Base-by-base conservation (phyloP, 2,113 vertebrate species). In the Ceyx melanurus region DNA sequence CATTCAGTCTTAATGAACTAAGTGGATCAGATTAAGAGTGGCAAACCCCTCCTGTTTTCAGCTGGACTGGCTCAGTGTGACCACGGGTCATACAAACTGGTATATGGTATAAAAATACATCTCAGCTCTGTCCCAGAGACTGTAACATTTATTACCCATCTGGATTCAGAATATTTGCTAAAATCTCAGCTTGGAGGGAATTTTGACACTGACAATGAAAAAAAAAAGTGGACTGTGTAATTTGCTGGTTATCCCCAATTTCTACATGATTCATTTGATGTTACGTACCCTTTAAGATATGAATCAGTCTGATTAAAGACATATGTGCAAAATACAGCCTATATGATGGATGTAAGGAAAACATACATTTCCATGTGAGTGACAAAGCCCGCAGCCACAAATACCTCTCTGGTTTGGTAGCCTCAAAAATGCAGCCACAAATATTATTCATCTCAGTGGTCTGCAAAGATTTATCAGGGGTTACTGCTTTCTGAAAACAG, bases 381-480 rank as follows among this genome's bases (percentile, higher is more conserved):
- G 86, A 89, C 31, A 40, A 57, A 87, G 33, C 77, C 92, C 58
- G 1, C 86, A 82, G 77, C 84, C 92, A 73, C 89, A 80, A 89
- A 93, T 60, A 71, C 82, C 84, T 83, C 81, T 86, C 76, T 66
- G 42, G 51, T 8, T 9, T 33, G 60, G 57, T 35, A 40, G 75
- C 92, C 96, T 96, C 89, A 94, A 93, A 96, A 96, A 96, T 96
- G 78, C 25, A 48, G 26, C 75, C 82, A 33, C 68, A 93, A 96
- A 96, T 92, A 91, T 90, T 92, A 86, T 77, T 88, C 84, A 82
- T 92, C 94, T 73, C 61, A 62, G 78, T 74, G 92, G 94, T 57
- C 91, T 89, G 82, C 62, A 67, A 22, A 50, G 95, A 89, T 91
- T 93, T 93, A 93, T 95, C 82, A 35, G 85, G 85, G 89, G 35